Evolutionary conservation across 1,140 invertebrate species (phyloP).

Genomic region (Cydia amplana): DNA sequence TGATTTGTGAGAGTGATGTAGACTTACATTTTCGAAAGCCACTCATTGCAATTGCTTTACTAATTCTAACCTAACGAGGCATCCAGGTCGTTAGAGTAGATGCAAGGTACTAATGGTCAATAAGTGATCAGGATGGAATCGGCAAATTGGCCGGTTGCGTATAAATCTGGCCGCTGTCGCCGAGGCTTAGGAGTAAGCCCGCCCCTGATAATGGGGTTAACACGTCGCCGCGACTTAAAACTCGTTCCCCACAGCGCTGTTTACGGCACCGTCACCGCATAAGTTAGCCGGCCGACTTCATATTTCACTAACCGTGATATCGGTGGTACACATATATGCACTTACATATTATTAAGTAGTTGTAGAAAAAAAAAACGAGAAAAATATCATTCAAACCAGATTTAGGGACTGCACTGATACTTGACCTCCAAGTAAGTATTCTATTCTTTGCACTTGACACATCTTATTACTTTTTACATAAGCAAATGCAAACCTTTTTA

Average conservation of each 20-base stretch:
- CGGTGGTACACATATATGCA: neutral
- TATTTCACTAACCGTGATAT: neutral
- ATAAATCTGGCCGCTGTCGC: conserved; percentile 67
- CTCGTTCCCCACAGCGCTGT: conserved; percentile 39
- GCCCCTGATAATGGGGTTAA: conserved; percentile 70
- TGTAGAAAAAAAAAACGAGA: too few relatives aligned
- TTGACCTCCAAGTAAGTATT: too few relatives aligned
- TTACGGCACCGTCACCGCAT: neutral
- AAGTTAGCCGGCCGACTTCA: conserved; percentile 4
- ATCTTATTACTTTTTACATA: too few relatives aligned
- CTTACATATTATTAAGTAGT: too few relatives aligned
- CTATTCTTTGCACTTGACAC: too few relatives aligned
- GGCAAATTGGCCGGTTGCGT: conserved; percentile 61
- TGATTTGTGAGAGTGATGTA: too few relatives aligned
- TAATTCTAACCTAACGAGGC: too few relatives aligned
- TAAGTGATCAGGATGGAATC: conserved; percentile 65
- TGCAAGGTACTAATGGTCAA: conserved; percentile 51
- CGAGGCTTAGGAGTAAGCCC: conserved; percentile 64
- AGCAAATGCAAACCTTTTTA: too few relatives aligned
- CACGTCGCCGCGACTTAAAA: conserved; percentile 63
- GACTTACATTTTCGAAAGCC: too few relatives aligned
- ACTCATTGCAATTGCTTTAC: too few relatives aligned
- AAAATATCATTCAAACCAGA: too few relatives aligned
- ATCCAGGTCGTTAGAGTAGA: neutral
- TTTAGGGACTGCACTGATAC: too few relatives aligned